Evolutionary conservation across 2,888 invertebrate genomes (phyloP), one percentile per base, ranked within the genome.

Genomic region (Hirtodrosophila confusa): DNA sequence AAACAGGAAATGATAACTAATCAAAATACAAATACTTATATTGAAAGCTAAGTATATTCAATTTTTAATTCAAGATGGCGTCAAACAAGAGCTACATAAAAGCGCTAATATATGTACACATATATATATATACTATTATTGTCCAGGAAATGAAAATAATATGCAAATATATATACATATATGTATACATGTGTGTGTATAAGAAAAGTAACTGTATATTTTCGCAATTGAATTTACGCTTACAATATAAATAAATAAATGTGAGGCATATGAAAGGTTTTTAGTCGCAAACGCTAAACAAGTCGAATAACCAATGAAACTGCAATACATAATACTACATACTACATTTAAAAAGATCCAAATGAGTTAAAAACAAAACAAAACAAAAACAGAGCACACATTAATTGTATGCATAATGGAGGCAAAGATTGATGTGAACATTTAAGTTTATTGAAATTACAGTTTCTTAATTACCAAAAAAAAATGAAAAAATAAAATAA

Each of bases 381-480:
- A 31, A 31, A 40, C 36, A 47, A 80, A 75, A 53, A 78, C 69
- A 77, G 74, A 62, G 72, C 70, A 70, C 76, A 70, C 80, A 78
- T 80, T 74, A 73, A 82, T 73, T 86, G 75, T 80, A 77, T 78
- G 78, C 64, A 73, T 74, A 65, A 86, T 77, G 85, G 86, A 88
- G 88, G 88, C 79, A 85, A 89, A 89, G 89, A 89, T 88, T 88
- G 88, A 89, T 86, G 85, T 89, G 83, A 85, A 82, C 82, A 90
- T 91, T 91, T 91, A 91, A 91, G 91, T 91, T 91, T 91, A 91
- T 91, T 91, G 91, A 91, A 91, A 91, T 91, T 91, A 91, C 91
- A 91, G 91, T 91, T 91, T 91, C 91, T 91, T 91, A 91, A 91
- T 91, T 90, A 91, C 88, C 89, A 88, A 88, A 89, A 89, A 89